Evolutionary conservation across 2,888 invertebrate genomes (phyloP).

Genomic region (Operophtera brumata): DNA sequence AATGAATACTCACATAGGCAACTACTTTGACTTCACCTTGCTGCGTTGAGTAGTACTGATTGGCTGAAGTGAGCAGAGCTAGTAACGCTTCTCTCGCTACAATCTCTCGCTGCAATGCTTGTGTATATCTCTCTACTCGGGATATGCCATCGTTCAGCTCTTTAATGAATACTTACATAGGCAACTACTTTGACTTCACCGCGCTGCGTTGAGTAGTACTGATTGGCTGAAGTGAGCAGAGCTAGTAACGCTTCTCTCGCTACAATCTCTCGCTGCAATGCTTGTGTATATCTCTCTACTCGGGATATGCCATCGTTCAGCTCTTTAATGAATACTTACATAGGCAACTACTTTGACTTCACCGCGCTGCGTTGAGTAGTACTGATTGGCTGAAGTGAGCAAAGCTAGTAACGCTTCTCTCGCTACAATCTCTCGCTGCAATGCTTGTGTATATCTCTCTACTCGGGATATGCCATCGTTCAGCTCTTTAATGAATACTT

Average conservation of each 20-base stretch:
- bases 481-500: too few species aligned
- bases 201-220: conserved; percentile 93
- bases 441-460: conserved; percentile 88
- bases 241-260: conserved; percentile 89
- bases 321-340: too few species aligned
- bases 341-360: too few species aligned
- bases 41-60: conserved; percentile 93
- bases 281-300: conserved; percentile 89
- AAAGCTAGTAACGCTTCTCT: conserved; percentile 88
- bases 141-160: conserved; percentile 91
- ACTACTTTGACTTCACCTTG: conserved; percentile 97
- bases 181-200: too few species aligned
- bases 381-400: conserved; percentile 90
- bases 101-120: conserved; percentile 90
- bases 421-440: conserved; percentile 91
- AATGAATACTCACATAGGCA: conserved; percentile 84
- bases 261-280: conserved; percentile 90
- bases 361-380: conserved; percentile 93
- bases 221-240: conserved; percentile 88
- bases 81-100: conserved; percentile 89
- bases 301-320: conserved; percentile 90
- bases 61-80: conserved; percentile 88
- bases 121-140: conserved; percentile 90
- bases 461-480: conserved; percentile 90
- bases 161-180: too few species aligned